A percentile compares a stretch with the other conserved stretches of the same genome.
Evolutionary conservation across 2,888 invertebrate genomes (phyloP).

Genomic region (Trissolcus japonicus): DNA sequence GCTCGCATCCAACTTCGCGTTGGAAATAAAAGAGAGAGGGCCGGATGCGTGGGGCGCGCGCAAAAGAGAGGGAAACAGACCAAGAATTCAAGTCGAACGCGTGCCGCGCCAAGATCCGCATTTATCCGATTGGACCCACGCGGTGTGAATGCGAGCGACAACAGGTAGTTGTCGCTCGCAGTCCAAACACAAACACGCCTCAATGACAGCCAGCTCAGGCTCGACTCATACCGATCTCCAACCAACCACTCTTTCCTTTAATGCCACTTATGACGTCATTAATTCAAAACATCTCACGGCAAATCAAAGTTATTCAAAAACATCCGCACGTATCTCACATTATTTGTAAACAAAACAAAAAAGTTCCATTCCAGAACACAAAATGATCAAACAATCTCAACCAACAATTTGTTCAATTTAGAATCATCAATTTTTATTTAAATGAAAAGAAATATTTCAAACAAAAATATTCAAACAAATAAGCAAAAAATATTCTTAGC

Average conservation of each 20-base stretch:
- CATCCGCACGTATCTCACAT: too few species aligned
- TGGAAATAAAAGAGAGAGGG: slow-evolving; percentile 17
- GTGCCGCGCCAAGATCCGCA: slow-evolving; percentile 28
- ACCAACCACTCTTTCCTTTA: slow-evolving; percentile 2
- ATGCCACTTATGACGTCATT: slow-evolving; percentile 20
- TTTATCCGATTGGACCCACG: slow-evolving; percentile 18
- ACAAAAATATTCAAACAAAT: too few species aligned
- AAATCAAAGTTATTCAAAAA: too few species aligned
- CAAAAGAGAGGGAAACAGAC: slow-evolving; percentile 14
- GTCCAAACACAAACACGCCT: slow-evolving; percentile 21
- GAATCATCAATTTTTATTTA: too few species aligned
- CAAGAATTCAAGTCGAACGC: slow-evolving; percentile 32
- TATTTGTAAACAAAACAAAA: too few species aligned
- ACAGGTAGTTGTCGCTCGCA: slow-evolving; percentile 38
- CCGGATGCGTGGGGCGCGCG: slow-evolving; percentile 10
- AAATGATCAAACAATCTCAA: too few species aligned
- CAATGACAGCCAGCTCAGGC: slow-evolving; percentile 13
- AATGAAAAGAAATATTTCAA: too few species aligned
- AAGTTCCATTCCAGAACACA: too few species aligned
- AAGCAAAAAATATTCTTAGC: too few species aligned
- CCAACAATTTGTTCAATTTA: too few species aligned
- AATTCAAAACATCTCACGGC: not conserved
- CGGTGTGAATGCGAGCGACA: slow-evolving; percentile 35
- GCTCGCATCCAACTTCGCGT: slow-evolving; percentile 32
- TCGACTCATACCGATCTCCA: slow-evolving; percentile 8